Conservation (phyloP, 2,888 invertebrate species). For the Cheilosia scutellata region DNA sequence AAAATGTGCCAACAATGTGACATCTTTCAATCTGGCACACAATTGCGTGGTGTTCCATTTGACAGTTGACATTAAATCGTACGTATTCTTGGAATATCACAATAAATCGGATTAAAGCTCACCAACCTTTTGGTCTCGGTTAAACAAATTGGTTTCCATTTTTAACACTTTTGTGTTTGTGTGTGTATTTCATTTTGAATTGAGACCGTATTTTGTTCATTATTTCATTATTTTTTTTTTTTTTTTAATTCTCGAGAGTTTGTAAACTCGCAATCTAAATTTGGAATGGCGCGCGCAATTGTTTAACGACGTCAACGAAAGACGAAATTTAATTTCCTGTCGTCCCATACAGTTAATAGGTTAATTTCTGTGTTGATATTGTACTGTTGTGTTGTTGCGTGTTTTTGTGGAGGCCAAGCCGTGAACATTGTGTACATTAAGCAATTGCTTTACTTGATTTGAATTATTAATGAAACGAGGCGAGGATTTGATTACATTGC, state of each 20-base stretch:
- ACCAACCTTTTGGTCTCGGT: constrained; percentile 4
- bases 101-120: constrained; percentile 44
- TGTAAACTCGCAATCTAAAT: constrained; percentile 45
- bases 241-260: constrained; percentile 29
- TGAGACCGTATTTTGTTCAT: constrained; percentile 8
- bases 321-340: constrained; percentile 72
- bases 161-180: constrained; percentile 6
- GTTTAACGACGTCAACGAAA: constrained; percentile 58
- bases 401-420: constrained; percentile 18
- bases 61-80: constrained; percentile 42
- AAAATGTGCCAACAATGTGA: constrained; percentile 7
- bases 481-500: constrained; percentile 31
- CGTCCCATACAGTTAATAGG: constrained; percentile 57
- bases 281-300: constrained; percentile 68
- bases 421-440: constrained; percentile 19
- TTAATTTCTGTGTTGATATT: constrained; percentile 45
- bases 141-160: constrained; percentile 8
- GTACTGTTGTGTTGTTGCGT: constrained; percentile 19
- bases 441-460: constrained; percentile 56
- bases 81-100: constrained; percentile 21
- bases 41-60: constrained; percentile 13
- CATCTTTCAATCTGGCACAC: constrained; percentile 10
- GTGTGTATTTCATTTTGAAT: background rate
- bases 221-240: constrained; percentile 14
- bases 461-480: constrained; percentile 38